Percentiles rank a stretch among this genome's conserved stretches.
Conservation (phyloP, 2,797 vertebrate species). For the Trematomus bernacchii region DNA sequence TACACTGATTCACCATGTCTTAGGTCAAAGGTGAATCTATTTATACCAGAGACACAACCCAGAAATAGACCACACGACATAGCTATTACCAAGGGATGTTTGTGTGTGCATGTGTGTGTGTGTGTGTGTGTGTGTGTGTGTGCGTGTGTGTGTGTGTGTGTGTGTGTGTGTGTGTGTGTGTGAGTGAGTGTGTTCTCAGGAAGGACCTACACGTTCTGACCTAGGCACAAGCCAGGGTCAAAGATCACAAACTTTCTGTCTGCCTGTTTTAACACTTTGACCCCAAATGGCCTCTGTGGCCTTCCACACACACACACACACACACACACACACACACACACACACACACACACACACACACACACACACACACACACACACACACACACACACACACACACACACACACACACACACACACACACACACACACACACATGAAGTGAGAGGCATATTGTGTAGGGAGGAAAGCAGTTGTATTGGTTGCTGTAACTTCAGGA, state of each 20-base stretch:
- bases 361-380: background rate
- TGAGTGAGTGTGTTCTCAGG: slow-evolving; percentile 61
- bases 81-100: slow-evolving; percentile 51
- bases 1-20: slow-evolving; percentile 42
- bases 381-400: slow-evolving; percentile 12
- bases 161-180: too few relatives aligned
- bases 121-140: slow-evolving; percentile 57
- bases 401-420: slow-evolving; percentile 11
- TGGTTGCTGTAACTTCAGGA: slow-evolving; percentile 63
- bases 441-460: slow-evolving; percentile 49
- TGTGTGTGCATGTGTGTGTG: slow-evolving; percentile 49
- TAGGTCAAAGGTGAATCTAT: slow-evolving; percentile 76
- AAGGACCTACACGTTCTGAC: slow-evolving; percentile 78
- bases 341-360: background rate
- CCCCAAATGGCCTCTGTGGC: slow-evolving; percentile 56
- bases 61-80: slow-evolving; percentile 66
- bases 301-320: slow-evolving; percentile 31
- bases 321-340: background rate
- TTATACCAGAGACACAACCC: slow-evolving; percentile 72
- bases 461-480: slow-evolving; percentile 60
- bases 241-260: slow-evolving; percentile 80
- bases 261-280: slow-evolving; percentile 79
- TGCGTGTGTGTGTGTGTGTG: too few relatives aligned
- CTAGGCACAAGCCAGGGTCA: slow-evolving; percentile 86
- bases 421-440: slow-evolving; percentile 30